Conservation (phyloP, 2,888 invertebrate species). For the Oligia strigilis region DNA sequence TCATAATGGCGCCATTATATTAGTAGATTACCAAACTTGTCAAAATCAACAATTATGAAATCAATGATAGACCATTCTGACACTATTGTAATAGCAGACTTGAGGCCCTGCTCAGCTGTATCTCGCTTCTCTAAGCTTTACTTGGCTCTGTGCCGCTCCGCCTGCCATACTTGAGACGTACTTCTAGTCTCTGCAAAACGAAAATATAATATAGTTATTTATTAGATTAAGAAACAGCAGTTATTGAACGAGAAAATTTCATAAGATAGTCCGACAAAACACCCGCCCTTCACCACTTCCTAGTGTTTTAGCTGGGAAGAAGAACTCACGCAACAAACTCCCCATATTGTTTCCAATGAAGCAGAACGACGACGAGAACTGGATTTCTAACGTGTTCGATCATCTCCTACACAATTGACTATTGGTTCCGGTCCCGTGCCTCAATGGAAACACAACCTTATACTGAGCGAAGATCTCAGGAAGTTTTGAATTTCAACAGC, state of each 20-base stretch:
- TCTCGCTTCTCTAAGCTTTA: neutral
- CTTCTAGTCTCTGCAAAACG: neutral
- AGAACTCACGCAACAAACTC: too few relatives aligned
- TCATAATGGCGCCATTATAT: too few relatives aligned
- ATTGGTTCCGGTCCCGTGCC: neutral
- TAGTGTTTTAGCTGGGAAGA: too few relatives aligned
- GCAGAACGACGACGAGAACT: neutral
- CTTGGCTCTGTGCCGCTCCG: neutral
- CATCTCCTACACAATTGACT: neutral
- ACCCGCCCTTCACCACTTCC: too few relatives aligned
- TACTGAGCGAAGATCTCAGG: constrained; percentile 5
- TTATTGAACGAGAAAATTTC: neutral
- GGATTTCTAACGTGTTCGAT: neutral
- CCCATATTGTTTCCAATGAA: neutral
- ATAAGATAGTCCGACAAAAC: neutral
- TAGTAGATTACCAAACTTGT: too few relatives aligned
- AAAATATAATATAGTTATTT: neutral
- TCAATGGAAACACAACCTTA: neutral
- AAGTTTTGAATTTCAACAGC: constrained; percentile 35
- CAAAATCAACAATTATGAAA: too few relatives aligned
- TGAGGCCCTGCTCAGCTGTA: neutral
- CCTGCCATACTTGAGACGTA: too few relatives aligned
- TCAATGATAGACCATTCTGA: too few relatives aligned
- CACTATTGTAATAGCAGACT: too few relatives aligned
- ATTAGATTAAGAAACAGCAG: neutral